Conservation (phyloP, 2,888 invertebrate genomes). For the Carabus problematicus region DNA sequence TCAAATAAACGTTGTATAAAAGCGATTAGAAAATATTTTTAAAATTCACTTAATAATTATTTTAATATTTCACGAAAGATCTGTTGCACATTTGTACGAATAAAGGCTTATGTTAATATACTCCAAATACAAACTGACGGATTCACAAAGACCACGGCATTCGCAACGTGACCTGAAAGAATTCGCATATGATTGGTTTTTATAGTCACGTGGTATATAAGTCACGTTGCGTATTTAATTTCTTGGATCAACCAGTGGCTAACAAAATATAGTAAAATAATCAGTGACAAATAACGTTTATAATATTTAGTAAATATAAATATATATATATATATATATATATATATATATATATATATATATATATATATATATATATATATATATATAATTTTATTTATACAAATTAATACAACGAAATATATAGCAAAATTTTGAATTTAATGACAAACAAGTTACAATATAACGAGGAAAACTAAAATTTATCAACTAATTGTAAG, state of each 20-base stretch:
- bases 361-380: too few species aligned
- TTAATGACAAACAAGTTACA: background rate
- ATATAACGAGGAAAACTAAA: slow-evolving; percentile 62
- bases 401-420: too few species aligned
- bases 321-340: too few species aligned
- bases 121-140: slow-evolving; percentile 8
- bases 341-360: background rate
- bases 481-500: slow-evolving; percentile 90
- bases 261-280: too few species aligned
- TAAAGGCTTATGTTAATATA: slow-evolving; percentile 13
- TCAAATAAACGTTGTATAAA: background rate
- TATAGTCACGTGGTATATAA: slow-evolving; percentile 36
- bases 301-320: background rate
- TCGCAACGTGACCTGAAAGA: slow-evolving; percentile 40
- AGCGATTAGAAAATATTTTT: background rate
- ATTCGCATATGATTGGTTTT: slow-evolving; percentile 28
- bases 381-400: too few species aligned
- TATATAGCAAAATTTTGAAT: too few species aligned
- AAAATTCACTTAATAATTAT: background rate
- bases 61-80: slow-evolving; percentile 12
- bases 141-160: slow-evolving; percentile 36
- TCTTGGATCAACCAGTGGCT: too few species aligned
- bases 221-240: slow-evolving; percentile 40
- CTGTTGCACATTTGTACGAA: slow-evolving; percentile 9
- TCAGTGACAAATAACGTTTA: background rate